A percentile compares a stretch with the other conserved stretches of the same genome.
Evolutionary conservation across 2,797 vertebrate species (phyloP).

Genomic region (Oophaga sylvatica): DNA sequence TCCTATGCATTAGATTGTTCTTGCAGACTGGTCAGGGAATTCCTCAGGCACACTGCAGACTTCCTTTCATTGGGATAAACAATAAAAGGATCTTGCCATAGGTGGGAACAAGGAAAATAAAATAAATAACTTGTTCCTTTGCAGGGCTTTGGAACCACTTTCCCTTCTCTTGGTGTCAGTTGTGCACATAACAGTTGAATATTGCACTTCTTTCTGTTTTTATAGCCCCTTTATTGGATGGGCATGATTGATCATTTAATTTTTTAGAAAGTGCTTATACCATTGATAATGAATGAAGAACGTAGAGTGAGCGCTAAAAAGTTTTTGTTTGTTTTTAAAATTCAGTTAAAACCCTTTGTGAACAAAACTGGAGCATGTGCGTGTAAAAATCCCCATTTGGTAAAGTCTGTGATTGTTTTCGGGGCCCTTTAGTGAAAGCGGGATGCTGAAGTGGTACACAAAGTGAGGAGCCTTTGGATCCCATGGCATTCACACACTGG

Average conservation of each 20-base stretch:
- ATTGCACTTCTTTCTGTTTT: conserved; percentile 42
- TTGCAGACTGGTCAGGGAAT: neutral
- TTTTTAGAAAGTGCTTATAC: conserved; percentile 40
- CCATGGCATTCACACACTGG: conserved; percentile 73
- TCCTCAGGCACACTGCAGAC: neutral
- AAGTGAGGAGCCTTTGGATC: conserved; percentile 61
- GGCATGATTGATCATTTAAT: neutral
- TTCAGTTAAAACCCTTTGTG: conserved; percentile 25
- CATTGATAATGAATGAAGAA: neutral
- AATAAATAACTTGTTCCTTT: conserved; percentile 26
- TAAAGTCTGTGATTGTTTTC: conserved; percentile 2
- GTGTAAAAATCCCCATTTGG: neutral
- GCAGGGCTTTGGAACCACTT: neutral
- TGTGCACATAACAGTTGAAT: conserved; percentile 1
- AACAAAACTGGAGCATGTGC: neutral
- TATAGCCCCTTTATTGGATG: neutral
- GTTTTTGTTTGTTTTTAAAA: neutral
- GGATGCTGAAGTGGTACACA: conserved; percentile 11
- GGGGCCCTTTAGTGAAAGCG: conserved; percentile 10
- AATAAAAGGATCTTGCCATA: neutral
- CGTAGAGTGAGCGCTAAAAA: neutral
- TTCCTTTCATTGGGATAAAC: neutral
- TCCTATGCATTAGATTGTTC: neutral
- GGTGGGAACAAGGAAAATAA: conserved; percentile 13
- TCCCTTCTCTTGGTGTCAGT: neutral